These are phyloP conservation scores for Dallia pectoralis DNA, from an alignment of 2,797 vertebrate species.

Conservation along the genomic window DNA sequence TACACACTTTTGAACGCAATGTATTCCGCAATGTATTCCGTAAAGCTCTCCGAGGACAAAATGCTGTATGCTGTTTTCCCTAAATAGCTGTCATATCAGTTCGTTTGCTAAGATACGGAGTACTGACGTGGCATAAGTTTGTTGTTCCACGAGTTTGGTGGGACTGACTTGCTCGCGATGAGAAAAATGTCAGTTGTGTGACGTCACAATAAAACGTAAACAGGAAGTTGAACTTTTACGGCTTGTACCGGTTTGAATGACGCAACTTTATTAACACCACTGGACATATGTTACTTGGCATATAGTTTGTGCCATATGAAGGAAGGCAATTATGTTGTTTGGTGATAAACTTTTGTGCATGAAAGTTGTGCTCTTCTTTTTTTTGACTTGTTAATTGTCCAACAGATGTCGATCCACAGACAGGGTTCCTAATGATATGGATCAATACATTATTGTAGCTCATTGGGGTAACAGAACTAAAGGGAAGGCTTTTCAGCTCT, in stretches of 20 bases:
- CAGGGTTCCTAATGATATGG: constrained; percentile 6
- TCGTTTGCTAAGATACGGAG: background rate
- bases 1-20: background rate
- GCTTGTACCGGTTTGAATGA: constrained; percentile 5
- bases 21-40: constrained; percentile 2
- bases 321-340: too few species aligned
- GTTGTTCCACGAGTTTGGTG: constrained; percentile 27
- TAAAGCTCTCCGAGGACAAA: background rate
- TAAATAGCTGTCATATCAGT: background rate
- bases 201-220: constrained; percentile 65
- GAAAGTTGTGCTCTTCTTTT: too few species aligned
- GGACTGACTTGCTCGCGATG: constrained; percentile 38
- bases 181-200: constrained; percentile 25
- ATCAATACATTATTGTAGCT: constrained; percentile 1
- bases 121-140: constrained; percentile 26
- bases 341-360: too few species aligned
- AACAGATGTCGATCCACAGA: too few species aligned
- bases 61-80: background rate
- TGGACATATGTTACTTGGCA: too few species aligned
- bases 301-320: too few species aligned
- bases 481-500: background rate
- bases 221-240: constrained; percentile 54
- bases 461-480: constrained; percentile 20
- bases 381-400: too few species aligned
- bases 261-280: constrained; percentile 37